Percentiles rank a stretch among this genome's conserved stretches.
phyloP scores from a whole-genome alignment of 2,797 vertebrate species.

The Dromococcyx pavoninus region DNA sequence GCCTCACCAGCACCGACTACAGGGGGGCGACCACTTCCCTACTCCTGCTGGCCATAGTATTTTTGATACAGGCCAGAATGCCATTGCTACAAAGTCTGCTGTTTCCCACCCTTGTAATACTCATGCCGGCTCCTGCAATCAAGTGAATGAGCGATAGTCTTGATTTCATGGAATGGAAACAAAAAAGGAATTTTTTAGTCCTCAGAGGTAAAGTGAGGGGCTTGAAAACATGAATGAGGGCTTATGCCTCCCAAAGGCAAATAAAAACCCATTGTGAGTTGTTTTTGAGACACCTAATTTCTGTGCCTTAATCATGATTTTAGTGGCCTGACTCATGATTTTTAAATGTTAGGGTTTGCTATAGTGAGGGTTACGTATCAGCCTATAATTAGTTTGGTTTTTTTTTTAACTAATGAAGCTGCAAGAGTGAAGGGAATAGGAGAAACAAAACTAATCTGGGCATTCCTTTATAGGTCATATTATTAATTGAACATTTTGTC shows the following conservation, averaged over 20 bases:
- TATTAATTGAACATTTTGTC: constrained; percentile 26
- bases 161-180: neutral
- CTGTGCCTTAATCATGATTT: constrained; percentile 1
- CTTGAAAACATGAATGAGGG: neutral
- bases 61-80: no score
- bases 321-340: neutral
- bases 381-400: constrained; percentile 2
- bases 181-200: neutral
- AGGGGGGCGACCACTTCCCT: no score
- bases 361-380: neutral
- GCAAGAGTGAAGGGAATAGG: neutral
- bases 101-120: neutral
- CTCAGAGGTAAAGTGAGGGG: neutral
- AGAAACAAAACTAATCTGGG: constrained; percentile 19
- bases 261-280: neutral
- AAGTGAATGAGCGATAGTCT: neutral
- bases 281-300: neutral
- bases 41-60: no score
- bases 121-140: neutral
- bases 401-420: neutral
- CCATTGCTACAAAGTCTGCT: neutral
- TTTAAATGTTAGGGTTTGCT: constrained; percentile 10
- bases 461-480: neutral
- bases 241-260: neutral
- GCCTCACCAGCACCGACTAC: no score